Conservation (phyloP, 2,113 vertebrate genomes). For the Neolamprologus fasciatus region DNA sequence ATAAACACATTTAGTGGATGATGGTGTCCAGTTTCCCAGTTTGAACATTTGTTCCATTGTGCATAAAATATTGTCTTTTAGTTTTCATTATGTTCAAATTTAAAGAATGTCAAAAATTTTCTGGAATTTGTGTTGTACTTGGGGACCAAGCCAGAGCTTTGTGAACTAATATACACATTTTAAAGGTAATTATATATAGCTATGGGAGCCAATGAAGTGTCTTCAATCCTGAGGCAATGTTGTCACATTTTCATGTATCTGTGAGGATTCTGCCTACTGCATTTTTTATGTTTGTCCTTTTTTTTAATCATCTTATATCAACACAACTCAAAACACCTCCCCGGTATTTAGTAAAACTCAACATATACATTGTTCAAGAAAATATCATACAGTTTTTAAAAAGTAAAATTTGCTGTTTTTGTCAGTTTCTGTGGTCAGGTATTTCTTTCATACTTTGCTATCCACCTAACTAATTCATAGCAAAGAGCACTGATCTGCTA, state of each 20-base stretch:
- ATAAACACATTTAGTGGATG: background rate
- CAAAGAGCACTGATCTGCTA: background rate
- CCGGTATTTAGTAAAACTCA: background rate
- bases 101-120: background rate
- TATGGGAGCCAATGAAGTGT: background rate
- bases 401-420: background rate
- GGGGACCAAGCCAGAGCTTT: background rate
- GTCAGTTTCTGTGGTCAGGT: background rate
- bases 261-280: background rate
- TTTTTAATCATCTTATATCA: fast-evolving
- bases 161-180: background rate
- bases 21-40: background rate
- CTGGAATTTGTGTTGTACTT: background rate
- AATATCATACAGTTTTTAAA: background rate
- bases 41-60: background rate
- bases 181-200: background rate
- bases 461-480: background rate
- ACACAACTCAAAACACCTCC: background rate
- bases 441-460: background rate
- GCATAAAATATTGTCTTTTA: background rate
- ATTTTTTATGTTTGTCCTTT: background rate
- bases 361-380: background rate
- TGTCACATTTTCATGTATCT: background rate
- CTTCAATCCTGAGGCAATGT: background rate
- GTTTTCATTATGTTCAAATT: background rate